phyloP scores from a whole-genome alignment of 2,113 vertebrate genomes.

The Leptosomus discolor region DNA sequence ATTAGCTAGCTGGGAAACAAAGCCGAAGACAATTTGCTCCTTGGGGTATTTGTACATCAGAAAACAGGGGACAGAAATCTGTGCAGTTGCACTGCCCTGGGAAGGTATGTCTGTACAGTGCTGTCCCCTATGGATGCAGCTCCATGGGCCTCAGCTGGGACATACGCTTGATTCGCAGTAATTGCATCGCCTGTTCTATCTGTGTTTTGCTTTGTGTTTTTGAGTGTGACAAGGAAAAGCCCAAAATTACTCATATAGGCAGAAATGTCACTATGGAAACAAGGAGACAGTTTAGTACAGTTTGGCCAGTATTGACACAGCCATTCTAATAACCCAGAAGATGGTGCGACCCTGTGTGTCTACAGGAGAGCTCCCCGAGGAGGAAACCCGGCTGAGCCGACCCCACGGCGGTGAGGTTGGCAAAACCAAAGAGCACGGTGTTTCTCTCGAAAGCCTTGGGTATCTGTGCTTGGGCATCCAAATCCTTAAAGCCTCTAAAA shows the following conservation, averaged over 20 bases:
- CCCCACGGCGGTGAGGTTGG: neutral
- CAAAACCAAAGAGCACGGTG: neutral
- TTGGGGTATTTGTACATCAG: neutral
- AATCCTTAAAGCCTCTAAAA: neutral
- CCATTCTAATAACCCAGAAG: neutral
- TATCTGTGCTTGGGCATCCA: neutral
- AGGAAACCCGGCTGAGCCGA: neutral
- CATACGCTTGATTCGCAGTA: neutral
- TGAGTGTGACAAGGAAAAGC: neutral
- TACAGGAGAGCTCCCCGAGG: neutral
- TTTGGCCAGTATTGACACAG: conserved; percentile 18
- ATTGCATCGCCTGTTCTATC: neutral
- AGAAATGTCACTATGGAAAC: conserved; percentile 70
- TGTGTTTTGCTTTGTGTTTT: neutral
- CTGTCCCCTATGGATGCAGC: neutral
- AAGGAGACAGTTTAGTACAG: neutral
- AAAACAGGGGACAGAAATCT: neutral
- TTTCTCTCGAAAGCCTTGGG: neutral
- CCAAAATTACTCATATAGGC: conserved; percentile 11
- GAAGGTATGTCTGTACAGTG: neutral
- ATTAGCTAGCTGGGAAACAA: neutral
- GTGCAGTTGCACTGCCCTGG: neutral
- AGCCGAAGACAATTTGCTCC: neutral
- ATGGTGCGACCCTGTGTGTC: neutral
- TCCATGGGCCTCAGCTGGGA: neutral